phyloP scores from a whole-genome alignment of 2,888 invertebrate species.

The Nymphalis urticae region DNA sequence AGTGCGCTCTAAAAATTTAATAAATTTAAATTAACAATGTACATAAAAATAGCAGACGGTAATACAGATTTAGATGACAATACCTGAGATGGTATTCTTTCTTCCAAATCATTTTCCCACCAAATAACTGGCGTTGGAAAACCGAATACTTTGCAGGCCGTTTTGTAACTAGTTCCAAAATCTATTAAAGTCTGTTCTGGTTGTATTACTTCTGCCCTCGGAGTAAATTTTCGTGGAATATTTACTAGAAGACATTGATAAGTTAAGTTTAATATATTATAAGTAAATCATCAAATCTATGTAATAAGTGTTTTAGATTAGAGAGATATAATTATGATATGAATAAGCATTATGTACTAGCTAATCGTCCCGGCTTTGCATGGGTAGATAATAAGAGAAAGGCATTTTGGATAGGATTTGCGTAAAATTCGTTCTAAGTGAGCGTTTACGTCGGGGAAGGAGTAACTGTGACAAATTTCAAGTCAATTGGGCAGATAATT shows the following conservation, averaged over 20 bases:
- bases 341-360: too few relatives aligned
- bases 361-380: too few relatives aligned
- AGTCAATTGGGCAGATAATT: too few relatives aligned
- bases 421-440: too few relatives aligned
- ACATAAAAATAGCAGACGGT: too few relatives aligned
- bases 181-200: constrained; percentile 44
- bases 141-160: constrained; percentile 59
- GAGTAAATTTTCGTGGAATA: not conserved
- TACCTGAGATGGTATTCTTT: constrained; percentile 45
- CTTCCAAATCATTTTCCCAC: constrained; percentile 54
- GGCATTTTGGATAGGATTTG: too few relatives aligned
- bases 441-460: too few relatives aligned
- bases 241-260: constrained; percentile 1
- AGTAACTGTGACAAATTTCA: too few relatives aligned
- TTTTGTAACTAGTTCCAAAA: constrained; percentile 49
- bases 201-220: constrained; percentile 49
- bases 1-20: constrained; percentile 48
- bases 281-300: not conserved
- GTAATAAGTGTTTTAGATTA: too few relatives aligned
- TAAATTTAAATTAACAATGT: not conserved
- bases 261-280: not conserved
- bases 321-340: too few relatives aligned
- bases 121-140: constrained; percentile 57
- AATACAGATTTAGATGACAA: too few relatives aligned
- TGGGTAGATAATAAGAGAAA: too few relatives aligned